These are phyloP conservation scores for Parapsyche elsis DNA, from an alignment of 1,140 invertebrate genomes.

Conservation along the genomic window DNA sequence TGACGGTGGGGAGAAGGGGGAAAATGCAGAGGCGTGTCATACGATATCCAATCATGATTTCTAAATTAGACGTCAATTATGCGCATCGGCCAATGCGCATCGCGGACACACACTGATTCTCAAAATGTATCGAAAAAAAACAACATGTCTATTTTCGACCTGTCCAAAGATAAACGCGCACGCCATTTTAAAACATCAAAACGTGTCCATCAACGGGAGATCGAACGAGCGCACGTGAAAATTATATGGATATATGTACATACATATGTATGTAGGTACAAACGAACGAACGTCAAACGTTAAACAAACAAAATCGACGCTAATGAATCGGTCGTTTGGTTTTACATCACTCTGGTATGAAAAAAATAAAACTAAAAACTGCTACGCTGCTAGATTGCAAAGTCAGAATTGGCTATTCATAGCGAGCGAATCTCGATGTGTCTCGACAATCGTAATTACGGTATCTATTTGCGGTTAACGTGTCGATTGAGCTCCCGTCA, in stretches of 20 bases:
- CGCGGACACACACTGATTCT: background rate
- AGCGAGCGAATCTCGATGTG: no score
- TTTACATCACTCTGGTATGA: conserved; percentile 4
- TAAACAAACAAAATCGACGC: conserved; percentile 30
- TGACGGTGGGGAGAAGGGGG: background rate
- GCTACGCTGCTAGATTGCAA: no score
- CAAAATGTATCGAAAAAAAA: background rate
- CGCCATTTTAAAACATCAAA: conserved; percentile 15
- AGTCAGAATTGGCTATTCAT: no score
- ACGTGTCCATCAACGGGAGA: conserved; percentile 6
- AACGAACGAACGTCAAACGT: conserved; percentile 6
- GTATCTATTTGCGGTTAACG: no score
- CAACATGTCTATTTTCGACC: no score
- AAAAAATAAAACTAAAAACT: no score
- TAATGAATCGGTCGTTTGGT: conserved; percentile 21
- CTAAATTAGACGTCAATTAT: conserved; percentile 26
- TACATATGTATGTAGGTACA: no score
- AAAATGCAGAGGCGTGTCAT: conserved; percentile 26
- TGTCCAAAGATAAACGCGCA: no score
- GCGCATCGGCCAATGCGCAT: background rate
- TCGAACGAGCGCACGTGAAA: background rate
- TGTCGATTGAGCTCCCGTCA: no score
- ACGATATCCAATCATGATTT: conserved; percentile 26
- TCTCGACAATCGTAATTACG: no score
- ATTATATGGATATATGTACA: background rate